Evolutionary conservation across 2,113 vertebrate species (phyloP), one percentile per base, ranked within the genome.

Genomic region (Macquaria australasica): DNA sequence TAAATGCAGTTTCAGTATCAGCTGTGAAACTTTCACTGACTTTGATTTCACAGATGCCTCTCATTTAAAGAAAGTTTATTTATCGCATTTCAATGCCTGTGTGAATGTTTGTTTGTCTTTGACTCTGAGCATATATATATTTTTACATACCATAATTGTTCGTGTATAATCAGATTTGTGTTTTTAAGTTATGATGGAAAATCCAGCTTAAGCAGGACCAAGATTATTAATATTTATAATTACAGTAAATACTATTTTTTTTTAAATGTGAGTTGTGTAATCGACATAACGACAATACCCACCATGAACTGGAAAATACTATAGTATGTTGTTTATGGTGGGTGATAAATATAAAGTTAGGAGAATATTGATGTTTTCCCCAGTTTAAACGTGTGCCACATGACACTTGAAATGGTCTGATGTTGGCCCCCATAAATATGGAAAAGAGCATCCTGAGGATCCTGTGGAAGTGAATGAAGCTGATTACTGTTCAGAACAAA

Each of bases 371-470:
- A 78, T 43, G 69, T 66, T 79, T 51, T 41, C 39, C n/a, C 21
- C 51, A 11, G 64, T 73, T 86, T 77, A 37, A 66, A 87, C 25
- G 68, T 90, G 82, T 84, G 75, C 63, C 79, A 81, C 64, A 34
- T 81, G n/a, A 84, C 72, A 82, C 81, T 78, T 80, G 53, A 83
- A 64, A 25, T 53, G 39, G 59, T 79, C 84, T 85, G 79, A 88
- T 84, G 78, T 73, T 53, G n/a, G 59, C 70, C 81, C 74, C 82
- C 77, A 75, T 89, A 82, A 84, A 89, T 80, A 82, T 84, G 82
- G 62, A 86, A 7, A 28, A 64, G 59, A 64, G 58, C 55, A 69
- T 84, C 80, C 76, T 85, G 58, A 63, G 56, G 41, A 69, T 86
- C 81, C 76, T 83, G 90, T 73, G 68, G 79, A 78, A 62, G 72